These are phyloP conservation scores for Himalopsyche japonica DNA, from an alignment of 2,888 invertebrate species.

Conservation along the genomic window DNA sequence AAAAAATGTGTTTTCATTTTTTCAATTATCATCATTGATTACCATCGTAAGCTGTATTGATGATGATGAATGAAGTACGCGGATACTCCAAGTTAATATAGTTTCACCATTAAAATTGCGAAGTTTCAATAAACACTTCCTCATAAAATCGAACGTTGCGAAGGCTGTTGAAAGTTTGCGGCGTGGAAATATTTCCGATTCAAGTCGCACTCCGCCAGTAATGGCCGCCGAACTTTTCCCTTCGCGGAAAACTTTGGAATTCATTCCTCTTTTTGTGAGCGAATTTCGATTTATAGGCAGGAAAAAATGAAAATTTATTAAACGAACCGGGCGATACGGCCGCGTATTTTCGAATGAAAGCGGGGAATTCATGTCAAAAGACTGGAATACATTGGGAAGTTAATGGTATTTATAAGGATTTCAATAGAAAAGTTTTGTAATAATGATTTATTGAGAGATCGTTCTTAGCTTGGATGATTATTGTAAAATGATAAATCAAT, in stretches of 20 bases:
- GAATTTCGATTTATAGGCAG: not conserved
- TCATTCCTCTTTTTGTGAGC: not conserved
- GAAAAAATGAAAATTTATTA: not conserved
- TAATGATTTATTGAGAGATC: not conserved
- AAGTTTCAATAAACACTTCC: not conserved
- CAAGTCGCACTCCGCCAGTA: not conserved
- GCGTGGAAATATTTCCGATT: not conserved
- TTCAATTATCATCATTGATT: too few relatives aligned
- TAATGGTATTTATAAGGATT: not conserved
- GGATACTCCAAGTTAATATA: too few relatives aligned
- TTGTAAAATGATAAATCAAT: not conserved
- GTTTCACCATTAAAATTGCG: not conserved
- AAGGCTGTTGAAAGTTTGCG: not conserved
- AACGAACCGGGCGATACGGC: not conserved
- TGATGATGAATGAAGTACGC: too few relatives aligned
- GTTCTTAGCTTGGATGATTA: not conserved
- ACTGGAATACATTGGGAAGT: not conserved
- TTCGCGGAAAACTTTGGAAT: not conserved
- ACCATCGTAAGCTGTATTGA: too few relatives aligned
- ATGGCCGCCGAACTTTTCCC: not conserved
- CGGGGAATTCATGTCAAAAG: not conserved
- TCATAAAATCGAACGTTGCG: not conserved
- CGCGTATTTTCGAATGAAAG: not conserved
- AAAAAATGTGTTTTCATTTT: too few relatives aligned
- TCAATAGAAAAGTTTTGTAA: not conserved